Base-by-base conservation (phyloP, 2,797 vertebrate genomes). In the Aplochiton taeniatus region DNA sequence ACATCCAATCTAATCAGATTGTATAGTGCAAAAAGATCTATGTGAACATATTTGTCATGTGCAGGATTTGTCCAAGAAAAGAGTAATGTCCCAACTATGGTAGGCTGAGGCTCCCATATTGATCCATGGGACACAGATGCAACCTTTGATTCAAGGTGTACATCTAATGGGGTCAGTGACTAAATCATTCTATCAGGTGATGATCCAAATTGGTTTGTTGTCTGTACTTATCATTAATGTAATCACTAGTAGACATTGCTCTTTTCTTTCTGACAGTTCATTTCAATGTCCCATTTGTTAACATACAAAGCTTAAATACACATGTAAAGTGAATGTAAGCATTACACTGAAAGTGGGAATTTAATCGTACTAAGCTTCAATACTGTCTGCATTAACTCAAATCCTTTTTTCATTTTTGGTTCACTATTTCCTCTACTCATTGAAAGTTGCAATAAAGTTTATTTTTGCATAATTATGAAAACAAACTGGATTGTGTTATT, bases 401-500 rank as follows among this genome's bases (percentile, higher is more conserved):
- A 72, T 79, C 59, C 77, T 42, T 52, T 61, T 74, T 74, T 80
- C 85, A 71, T 66, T 82, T 76, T 75, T 31, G 31, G 6, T 31
- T 85, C 79, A 84, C 80, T 76, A 78, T 87, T 86, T 92, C 92
- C 85, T 92, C 81, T 84, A 90, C 90, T 93, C 87, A 86, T 82
- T 87, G 85, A 90, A 94, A 91, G 91, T 94, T 93, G 92, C 92
- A 98, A 96, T 98, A 98, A 98, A 98, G 86, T 92, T 93, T 97
- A 98, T 98, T 98, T 98, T 98, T 96, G 84, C 94, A 96, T 87
- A 92, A 84, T 88, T 86, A 75, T 69, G 59, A 78, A 61, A 72
- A 3, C 63, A 48, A 59, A n/a, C 20, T 42, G 10, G 10, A 10
- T 11, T 42, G 8, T 58, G 11, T 58, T 5, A 58, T 58, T 58